Evolutionary conservation across 2,888 invertebrate genomes (phyloP), one percentile per base, ranked within the genome.

Genomic region (Cephalotes varians): DNA sequence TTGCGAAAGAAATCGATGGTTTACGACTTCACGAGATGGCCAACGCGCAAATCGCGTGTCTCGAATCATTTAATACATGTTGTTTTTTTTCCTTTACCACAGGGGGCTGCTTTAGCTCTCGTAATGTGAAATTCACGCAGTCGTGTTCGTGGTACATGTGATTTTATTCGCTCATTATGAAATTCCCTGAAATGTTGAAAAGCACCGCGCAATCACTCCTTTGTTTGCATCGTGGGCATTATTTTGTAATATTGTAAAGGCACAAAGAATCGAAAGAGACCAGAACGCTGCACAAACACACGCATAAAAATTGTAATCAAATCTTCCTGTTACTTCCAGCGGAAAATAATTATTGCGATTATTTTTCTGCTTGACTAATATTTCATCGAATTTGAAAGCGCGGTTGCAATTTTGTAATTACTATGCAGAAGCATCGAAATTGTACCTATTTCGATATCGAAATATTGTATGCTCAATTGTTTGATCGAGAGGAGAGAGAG

Each of bases 41-140:
- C 74, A 65, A 76, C 74, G 67, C 40, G 56, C 74, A 7, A 74
- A 76, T 76, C 69, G 71, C 76, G 71, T 76, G 76, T 51, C 28
- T 69, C 37, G n/a, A 21, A 54, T 69, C 76, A 49, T 71, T 69
- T 76, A 54, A 40, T 54, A 51, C 51, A 28, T 51, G n/a, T 40
- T n/a, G n/a, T 64, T 25, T 34, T 64, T 54, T 47, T 58, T 28
- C n/a, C 10, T 64, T 44, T 15, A 7, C 6, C 31, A n/a, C 28
- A 2, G 5, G 15, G 7, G 2, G n/a, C 2, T 49, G 25, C 31
- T 12, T 67, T 37, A 67, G 25, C 37, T 69, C 37, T 69, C n/a
- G 21, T 62, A 64, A 67, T 69, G 37, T 34, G 15, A 76, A 76
- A 69, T 76, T 71, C 12, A 37, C 37, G 37, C 34, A 21, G 12